These are phyloP conservation scores for Mesorhabditis belari DNA, from an alignment of 2,888 invertebrate genomes.

Conservation along the genomic window DNA sequence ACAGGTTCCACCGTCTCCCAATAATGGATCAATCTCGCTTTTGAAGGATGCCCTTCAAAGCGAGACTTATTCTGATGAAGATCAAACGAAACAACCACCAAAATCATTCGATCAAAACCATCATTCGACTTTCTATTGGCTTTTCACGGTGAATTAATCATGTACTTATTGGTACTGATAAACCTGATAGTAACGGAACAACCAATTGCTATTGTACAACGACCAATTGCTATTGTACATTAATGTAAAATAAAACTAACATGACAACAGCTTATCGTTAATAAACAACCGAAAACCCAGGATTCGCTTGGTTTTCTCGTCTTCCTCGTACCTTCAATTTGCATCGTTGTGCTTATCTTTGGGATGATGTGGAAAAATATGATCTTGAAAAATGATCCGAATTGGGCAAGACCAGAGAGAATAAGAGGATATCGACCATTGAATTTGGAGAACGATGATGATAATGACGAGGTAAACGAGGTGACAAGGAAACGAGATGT, in stretches of 20 bases:
- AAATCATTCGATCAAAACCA: neutral
- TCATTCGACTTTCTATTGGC: neutral
- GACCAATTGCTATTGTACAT: neutral
- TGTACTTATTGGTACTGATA: no score
- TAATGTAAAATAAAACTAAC: neutral
- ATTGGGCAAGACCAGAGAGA: conserved; percentile 16
- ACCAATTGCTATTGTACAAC: neutral
- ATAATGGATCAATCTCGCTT: conserved; percentile 51
- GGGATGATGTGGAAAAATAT: conserved; percentile 28
- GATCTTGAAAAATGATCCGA: conserved; percentile 8
- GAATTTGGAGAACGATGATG: conserved; percentile 10
- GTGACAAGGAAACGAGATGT: conserved; percentile 4
- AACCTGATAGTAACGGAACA: neutral
- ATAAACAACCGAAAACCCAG: conserved; percentile 11
- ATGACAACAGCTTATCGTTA: neutral
- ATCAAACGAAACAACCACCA: neutral
- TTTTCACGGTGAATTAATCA: neutral
- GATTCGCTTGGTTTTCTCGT: conserved; percentile 27
- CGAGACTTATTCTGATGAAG: neutral
- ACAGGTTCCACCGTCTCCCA: conserved; percentile 56
- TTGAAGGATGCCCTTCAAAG: conserved; percentile 16
- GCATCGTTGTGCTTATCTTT: conserved; percentile 26
- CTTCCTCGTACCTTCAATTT: conserved; percentile 26
- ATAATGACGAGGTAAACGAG: conserved; percentile 11
- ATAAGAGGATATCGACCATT: conserved; percentile 18